Evolutionary conservation across 1,140 invertebrate species (phyloP), one percentile per base, ranked within the genome.

Genomic region (Drosophila pseudoobscura): DNA sequence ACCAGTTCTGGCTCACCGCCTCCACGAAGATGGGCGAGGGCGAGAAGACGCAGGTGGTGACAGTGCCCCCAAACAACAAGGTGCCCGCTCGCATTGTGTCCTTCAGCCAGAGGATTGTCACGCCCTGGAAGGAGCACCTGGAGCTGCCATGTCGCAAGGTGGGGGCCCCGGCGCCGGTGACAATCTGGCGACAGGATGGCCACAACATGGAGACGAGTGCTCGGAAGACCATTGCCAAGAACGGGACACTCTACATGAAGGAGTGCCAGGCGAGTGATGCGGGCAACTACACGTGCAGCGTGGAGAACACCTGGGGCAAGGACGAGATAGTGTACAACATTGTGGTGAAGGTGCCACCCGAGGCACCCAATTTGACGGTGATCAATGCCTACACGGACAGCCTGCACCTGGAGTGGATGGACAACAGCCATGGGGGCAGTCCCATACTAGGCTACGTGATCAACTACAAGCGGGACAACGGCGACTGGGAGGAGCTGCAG

Each of bases 211-310:
- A 96, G 82, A 93, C 94, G 13, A 95, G 94, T n/a, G 91, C 93
- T 0, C 92, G 94, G 62, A 94, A 95, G 68, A 95, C 94, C 8
- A 93, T 94, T 41, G 94, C 94, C 59, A 93, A 84, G 73, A 95
- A 95, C 68, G 95, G 94, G n/a, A 95, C 95, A 1, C 91, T 96
- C 3, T 93, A 95, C 54, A 95, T 97, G 44, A 94, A 94, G 89
- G 94, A 95, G 68, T 90, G 82, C 24, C 96, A 97, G 90, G 94
- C 95, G 78, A 94, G 94, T 20, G 96, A 97, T 91, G 95, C 95
- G 83, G 97, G 97, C n/a, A 97, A 98, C 92, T 98, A 98, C 89
- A 96, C 97, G 2, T 99, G 97, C 90, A 92, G 93, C 20, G 91
- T 97, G 3, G 95, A 96, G 77, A 98, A 99, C 91, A 93, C 93